A percentile compares a stretch with the other conserved stretches of the same genome.
Conservation (phyloP, 2,113 vertebrate species). For the Oplegnathus fasciatus region DNA sequence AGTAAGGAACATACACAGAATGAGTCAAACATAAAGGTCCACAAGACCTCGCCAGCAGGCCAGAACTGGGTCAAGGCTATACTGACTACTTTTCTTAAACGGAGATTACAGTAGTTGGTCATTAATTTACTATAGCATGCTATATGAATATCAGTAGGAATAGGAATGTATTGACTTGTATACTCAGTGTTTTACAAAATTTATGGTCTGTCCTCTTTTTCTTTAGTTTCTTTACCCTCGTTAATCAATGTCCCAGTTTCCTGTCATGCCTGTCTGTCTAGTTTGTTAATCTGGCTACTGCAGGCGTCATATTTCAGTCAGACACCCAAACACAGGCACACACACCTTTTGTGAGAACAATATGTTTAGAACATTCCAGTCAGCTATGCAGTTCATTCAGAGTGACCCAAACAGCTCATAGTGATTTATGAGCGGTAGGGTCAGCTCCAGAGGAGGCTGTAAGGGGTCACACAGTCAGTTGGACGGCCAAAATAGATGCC, state of each 20-base stretch:
- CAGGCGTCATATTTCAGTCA: constrained; percentile 28
- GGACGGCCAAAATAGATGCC: constrained; percentile 66
- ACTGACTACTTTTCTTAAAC: not conserved
- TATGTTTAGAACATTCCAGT: constrained; percentile 24
- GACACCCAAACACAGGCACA: not conserved
- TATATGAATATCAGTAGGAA: not conserved
- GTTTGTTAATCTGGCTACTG: constrained; percentile 18
- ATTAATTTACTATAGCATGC: not conserved
- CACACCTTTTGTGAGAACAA: constrained; percentile 31
- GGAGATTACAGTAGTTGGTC: not conserved
- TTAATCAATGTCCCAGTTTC: not conserved
- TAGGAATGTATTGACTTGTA: not conserved
- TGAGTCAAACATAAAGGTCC: constrained; percentile 32
- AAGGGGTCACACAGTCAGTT: constrained; percentile 50
- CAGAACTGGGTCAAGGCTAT: not conserved
- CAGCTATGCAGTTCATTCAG: constrained; percentile 28
- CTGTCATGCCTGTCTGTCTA: not conserved
- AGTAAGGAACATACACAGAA: not conserved
- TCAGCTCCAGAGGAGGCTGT: constrained; percentile 40
- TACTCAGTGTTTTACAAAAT: not conserved
- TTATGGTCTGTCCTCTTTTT: not conserved
- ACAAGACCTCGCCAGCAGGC: constrained; percentile 14
- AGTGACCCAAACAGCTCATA: constrained; percentile 45
- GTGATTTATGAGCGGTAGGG: constrained; percentile 67
- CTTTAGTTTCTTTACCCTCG: not conserved